phyloP scores from a whole-genome alignment of 1,140 invertebrate species.

The Ceratosolen fusciceps region DNA sequence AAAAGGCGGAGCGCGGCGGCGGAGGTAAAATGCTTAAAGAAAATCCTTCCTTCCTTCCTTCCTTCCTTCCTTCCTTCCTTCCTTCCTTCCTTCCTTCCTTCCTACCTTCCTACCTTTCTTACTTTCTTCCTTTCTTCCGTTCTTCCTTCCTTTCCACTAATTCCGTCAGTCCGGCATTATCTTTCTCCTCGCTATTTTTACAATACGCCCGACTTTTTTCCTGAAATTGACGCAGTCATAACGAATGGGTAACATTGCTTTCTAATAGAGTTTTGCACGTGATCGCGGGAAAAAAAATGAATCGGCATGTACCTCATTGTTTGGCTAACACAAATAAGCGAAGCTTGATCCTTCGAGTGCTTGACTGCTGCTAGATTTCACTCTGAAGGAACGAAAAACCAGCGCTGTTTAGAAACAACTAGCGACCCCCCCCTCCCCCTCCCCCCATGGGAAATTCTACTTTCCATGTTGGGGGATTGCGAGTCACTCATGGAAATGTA shows the following conservation, averaged over 20 bases:
- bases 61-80: too few relatives aligned
- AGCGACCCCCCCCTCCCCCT: too few relatives aligned
- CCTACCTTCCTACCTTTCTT: too few relatives aligned
- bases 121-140: too few relatives aligned
- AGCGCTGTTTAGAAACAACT: too few relatives aligned
- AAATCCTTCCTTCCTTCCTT: constrained; percentile 22
- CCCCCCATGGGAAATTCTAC: not conserved
- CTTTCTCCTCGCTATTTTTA: constrained; percentile 17
- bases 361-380: not conserved
- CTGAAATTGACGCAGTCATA: not conserved
- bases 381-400: constrained; percentile 8
- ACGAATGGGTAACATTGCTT: constrained; percentile 30
- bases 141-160: too few relatives aligned
- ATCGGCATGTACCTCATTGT: not conserved
- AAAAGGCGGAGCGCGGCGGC: not conserved
- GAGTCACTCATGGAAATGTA: not conserved
- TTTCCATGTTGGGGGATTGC: not conserved
- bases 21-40: too few relatives aligned
- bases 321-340: not conserved
- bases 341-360: not conserved
- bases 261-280: constrained; percentile 19
- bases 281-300: not conserved
- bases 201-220: constrained; percentile 28
- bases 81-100: too few relatives aligned
- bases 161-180: constrained; percentile 11